These are phyloP conservation scores for Ochropleura plecta DNA, from an alignment of 2,888 invertebrate genomes.

Conservation along the genomic window DNA sequence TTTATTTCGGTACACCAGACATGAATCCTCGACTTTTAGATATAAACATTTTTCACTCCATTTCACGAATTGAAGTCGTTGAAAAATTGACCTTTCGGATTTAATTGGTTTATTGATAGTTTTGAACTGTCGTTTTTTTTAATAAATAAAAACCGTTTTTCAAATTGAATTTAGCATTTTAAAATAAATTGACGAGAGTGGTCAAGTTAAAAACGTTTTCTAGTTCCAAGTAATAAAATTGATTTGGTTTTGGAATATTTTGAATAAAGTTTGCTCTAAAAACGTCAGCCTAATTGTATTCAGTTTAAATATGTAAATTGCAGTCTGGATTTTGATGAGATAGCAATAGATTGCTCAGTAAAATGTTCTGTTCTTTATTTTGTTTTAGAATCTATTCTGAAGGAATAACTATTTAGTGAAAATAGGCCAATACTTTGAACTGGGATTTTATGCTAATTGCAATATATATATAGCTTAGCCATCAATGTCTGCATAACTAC, in stretches of 20 bases:
- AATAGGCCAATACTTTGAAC: neutral
- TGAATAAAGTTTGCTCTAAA: slow-evolving; percentile 34
- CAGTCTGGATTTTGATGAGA: slow-evolving; percentile 29
- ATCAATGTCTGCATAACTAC: too few species aligned
- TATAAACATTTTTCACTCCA: slow-evolving; percentile 62
- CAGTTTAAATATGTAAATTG: slow-evolving; percentile 58
- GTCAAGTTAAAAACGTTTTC: slow-evolving; percentile 58
- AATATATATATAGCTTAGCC: neutral
- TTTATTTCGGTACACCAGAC: slow-evolving; percentile 66
- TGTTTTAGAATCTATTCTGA: slow-evolving; percentile 18
- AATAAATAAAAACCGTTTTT: slow-evolving; percentile 33
- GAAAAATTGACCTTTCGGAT: slow-evolving; percentile 54
- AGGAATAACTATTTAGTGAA: neutral
- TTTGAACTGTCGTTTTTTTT: slow-evolving; percentile 18
- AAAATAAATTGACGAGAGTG: slow-evolving; percentile 36
- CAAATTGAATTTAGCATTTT: slow-evolving; percentile 35
- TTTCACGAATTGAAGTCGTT: slow-evolving; percentile 53
- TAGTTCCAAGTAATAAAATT: slow-evolving; percentile 47
- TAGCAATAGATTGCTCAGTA: slow-evolving; percentile 30
- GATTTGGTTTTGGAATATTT: slow-evolving; percentile 44
- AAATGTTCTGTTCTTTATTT: slow-evolving; percentile 20
- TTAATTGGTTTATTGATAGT: slow-evolving; percentile 61
- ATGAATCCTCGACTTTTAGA: slow-evolving; percentile 63
- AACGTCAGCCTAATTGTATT: slow-evolving; percentile 45
- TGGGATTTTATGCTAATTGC: slow-evolving; percentile 10